Evolutionary conservation across 2,797 vertebrate genomes (phyloP).

Genomic region (Mormyrops attenuatus): DNA sequence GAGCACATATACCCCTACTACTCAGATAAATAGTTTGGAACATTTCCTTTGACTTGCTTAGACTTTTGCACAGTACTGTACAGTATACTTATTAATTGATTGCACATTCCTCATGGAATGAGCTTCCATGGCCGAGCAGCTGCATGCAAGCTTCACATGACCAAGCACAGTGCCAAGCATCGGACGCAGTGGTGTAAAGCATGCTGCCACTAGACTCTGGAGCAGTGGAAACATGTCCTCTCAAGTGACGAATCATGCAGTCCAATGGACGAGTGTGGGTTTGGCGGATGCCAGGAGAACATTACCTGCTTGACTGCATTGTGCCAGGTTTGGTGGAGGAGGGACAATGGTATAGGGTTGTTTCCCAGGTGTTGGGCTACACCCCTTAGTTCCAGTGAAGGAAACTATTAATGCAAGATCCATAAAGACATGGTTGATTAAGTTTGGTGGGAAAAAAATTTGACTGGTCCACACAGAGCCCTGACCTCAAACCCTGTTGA

Average conservation of each 20-base stretch:
- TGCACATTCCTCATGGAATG: neutral
- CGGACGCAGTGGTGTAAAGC: too few relatives aligned
- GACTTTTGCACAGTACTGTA: neutral
- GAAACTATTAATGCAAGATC: neutral
- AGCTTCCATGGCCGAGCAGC: too few relatives aligned
- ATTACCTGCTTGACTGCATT: neutral
- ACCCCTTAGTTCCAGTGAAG: neutral
- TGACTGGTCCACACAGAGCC: too few relatives aligned
- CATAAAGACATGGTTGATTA: too few relatives aligned
- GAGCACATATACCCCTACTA: neutral
- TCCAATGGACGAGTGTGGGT: neutral
- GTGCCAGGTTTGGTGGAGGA: neutral
- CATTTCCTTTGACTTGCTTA: neutral
- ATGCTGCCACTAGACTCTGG: too few relatives aligned
- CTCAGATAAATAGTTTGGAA: neutral
- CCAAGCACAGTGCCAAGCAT: too few relatives aligned
- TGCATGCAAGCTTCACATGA: too few relatives aligned
- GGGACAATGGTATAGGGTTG: neutral
- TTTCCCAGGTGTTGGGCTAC: neutral
- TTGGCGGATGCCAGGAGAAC: too few relatives aligned
- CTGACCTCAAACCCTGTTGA: too few relatives aligned
- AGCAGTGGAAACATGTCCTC: neutral
- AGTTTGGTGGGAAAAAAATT: too few relatives aligned
- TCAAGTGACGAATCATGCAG: neutral
- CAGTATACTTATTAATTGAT: neutral